phyloP scores from a whole-genome alignment of 1,140 invertebrate genomes.

The Oryctes rhinoceros region DNA sequence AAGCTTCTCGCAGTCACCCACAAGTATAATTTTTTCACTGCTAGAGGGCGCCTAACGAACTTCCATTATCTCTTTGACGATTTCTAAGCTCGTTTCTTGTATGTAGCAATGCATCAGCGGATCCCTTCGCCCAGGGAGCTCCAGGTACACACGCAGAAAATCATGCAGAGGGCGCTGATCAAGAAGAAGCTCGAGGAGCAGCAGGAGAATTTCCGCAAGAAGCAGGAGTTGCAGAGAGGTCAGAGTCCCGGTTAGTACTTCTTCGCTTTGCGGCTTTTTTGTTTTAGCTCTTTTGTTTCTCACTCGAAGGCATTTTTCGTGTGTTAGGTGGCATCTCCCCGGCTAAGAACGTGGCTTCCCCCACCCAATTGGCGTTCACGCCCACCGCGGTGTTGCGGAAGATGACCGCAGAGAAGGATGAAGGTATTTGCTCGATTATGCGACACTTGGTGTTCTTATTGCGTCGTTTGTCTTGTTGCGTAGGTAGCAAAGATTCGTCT shows the following conservation, averaged over 20 bases:
- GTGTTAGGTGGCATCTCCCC: conserved; percentile 45
- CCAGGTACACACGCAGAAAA: conserved; percentile 81
- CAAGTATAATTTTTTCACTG: too few species aligned
- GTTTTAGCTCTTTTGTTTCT: background rate
- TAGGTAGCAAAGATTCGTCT: conserved; percentile 52
- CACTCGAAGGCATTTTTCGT: background rate
- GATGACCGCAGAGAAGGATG: conserved; percentile 90
- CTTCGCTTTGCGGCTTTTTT: background rate
- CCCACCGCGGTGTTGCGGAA: conserved; percentile 89
- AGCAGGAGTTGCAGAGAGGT: conserved; percentile 72
- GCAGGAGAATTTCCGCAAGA: conserved; percentile 79
- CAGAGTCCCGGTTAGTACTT: conserved; percentile 53
- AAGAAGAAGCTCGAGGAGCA: conserved; percentile 89
- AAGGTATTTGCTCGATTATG: conserved; percentile 46
- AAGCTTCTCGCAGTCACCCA: too few species aligned
- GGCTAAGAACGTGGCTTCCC: conserved; percentile 62
- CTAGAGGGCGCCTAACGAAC: too few species aligned
- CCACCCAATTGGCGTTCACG: conserved; percentile 83
- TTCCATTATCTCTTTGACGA: background rate
- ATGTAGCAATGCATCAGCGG: conserved; percentile 70
- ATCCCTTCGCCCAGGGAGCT: conserved; percentile 85
- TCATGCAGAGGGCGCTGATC: conserved; percentile 83
- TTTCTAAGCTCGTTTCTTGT: too few species aligned
- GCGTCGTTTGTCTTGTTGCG: background rate
- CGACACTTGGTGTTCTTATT: conserved; percentile 12